phyloP scores from a whole-genome alignment of 2,888 invertebrate species.

The Oithona nana region DNA sequence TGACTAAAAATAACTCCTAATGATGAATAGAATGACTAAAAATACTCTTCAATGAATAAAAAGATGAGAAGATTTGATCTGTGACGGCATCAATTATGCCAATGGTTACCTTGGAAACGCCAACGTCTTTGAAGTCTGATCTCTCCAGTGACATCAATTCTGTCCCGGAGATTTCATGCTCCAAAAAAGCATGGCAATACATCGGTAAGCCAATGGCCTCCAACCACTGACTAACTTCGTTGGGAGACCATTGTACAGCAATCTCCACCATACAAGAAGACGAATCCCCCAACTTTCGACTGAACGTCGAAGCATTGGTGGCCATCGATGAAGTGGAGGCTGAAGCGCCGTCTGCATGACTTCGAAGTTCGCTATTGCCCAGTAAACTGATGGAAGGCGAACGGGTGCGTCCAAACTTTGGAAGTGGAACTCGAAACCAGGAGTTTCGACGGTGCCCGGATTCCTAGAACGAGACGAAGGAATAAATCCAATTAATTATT shows the following conservation, averaged over 20 bases:
- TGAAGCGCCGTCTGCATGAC: not conserved
- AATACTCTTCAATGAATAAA: no score
- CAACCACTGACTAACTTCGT: constrained; percentile 77
- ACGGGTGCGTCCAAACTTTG: constrained; percentile 2
- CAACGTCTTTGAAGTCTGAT: constrained; percentile 63
- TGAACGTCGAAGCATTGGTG: not conserved
- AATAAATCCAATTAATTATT: no score
- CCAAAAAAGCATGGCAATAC: constrained; percentile 71
- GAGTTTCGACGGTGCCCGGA: not conserved
- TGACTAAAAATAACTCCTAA: no score
- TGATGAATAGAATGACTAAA: no score
- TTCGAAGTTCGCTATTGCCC: not conserved
- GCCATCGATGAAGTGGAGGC: not conserved
- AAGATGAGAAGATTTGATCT: no score
- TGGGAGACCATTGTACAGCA: constrained; percentile 54
- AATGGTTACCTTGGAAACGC: constrained; percentile 65
- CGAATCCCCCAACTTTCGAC: not conserved
- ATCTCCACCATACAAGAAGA: constrained; percentile 19
- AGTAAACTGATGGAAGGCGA: not conserved
- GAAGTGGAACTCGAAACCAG: constrained; percentile 1
- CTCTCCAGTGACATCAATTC: constrained; percentile 70
- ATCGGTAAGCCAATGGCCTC: constrained; percentile 70
- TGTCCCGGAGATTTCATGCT: constrained; percentile 75
- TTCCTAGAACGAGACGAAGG: no score
- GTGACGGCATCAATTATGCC: no score